phyloP scores from a whole-genome alignment of 2,113 vertebrate genomes.

The Cyanocitta stelleri region DNA sequence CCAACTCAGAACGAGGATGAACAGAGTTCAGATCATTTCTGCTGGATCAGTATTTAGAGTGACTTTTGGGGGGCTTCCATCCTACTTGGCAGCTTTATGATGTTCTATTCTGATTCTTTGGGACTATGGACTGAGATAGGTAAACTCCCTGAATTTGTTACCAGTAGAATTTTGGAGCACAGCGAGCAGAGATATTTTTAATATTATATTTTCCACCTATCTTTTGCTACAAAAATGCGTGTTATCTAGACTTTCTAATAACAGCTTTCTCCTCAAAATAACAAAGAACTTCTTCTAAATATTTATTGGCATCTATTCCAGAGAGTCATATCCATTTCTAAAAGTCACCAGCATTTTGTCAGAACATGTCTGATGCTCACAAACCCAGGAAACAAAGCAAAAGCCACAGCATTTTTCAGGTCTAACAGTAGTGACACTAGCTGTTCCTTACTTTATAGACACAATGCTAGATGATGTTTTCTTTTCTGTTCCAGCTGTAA shows the following conservation, averaged over 20 bases:
- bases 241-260: not conserved
- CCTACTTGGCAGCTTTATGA: not conserved
- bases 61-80: not conserved
- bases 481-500: not conserved
- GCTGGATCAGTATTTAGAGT: not conserved
- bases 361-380: not conserved
- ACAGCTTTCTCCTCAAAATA: not conserved
- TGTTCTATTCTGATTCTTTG: not conserved
- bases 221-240: not conserved
- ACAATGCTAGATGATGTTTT: rapidly evolving
- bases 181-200: not conserved
- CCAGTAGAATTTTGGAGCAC: not conserved
- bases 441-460: not conserved
- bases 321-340: not conserved
- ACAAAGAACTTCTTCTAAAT: not conserved
- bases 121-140: not conserved
- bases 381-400: not conserved
- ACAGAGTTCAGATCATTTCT: not conserved
- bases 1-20: not conserved
- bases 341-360: not conserved
- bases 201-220: not conserved
- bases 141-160: not conserved
- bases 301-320: not conserved
- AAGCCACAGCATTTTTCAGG: not conserved
- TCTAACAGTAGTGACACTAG: not conserved